Evolutionary conservation across 2,888 invertebrate genomes (phyloP).

Genomic region (Monochamus alternatus): DNA sequence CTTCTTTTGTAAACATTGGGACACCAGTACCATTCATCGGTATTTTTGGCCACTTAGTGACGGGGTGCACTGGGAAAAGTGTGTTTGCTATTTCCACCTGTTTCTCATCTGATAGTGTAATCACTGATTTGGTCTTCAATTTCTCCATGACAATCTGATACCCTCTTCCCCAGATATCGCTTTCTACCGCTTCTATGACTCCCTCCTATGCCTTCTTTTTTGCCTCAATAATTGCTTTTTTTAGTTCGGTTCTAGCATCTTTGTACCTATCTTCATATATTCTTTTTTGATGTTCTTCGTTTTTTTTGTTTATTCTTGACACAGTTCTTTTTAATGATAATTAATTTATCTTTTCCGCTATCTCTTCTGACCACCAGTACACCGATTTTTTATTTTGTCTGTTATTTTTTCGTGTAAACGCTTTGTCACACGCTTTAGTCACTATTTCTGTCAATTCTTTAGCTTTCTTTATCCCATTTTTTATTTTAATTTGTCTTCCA

Average conservation of each 20-base stretch:
- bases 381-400: not conserved
- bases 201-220: slow-evolving; percentile 33
- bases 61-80: slow-evolving; percentile 30
- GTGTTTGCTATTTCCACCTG: slow-evolving; percentile 9
- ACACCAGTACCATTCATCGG: not conserved
- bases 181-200: slow-evolving; percentile 36
- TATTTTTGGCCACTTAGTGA: slow-evolving; percentile 27
- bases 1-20: slow-evolving; percentile 29
- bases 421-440: not conserved
- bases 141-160: slow-evolving; percentile 36
- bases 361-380: not conserved
- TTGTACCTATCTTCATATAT: not conserved
- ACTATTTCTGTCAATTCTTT: not conserved
- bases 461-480: not conserved
- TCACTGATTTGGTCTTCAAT: slow-evolving; percentile 14
- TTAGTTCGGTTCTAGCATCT: not conserved
- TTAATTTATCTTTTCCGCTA: not conserved
- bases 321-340: slow-evolving; percentile 2
- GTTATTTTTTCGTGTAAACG: not conserved
- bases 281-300: not conserved
- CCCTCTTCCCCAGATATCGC: slow-evolving; percentile 33
- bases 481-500: not conserved
- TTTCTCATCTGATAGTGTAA: slow-evolving; percentile 12
- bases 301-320: not conserved
- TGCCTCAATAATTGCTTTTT: slow-evolving; percentile 14